Base-by-base conservation (phyloP, 2,797 vertebrate species). In the Enoplosus armatus region DNA sequence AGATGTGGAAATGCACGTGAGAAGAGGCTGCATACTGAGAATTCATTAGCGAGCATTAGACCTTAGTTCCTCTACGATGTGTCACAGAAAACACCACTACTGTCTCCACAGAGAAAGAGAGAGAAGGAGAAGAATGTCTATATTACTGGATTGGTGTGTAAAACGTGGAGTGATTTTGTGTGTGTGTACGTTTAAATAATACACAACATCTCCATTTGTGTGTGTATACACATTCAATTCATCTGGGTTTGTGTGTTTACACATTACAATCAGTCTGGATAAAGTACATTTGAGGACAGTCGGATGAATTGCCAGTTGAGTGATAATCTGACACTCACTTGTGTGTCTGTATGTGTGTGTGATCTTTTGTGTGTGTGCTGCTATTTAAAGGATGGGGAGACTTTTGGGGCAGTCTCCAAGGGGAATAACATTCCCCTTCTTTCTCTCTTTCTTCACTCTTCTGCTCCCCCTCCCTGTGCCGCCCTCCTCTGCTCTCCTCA, bases 401-500 rank as follows among this genome's bases (percentile, higher is more conserved):
- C 71, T 73, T 78, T 72, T 41, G 68, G 56, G 58, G 35, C 33
- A 50, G 66, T 77, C 67, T 89, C 63, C 45, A 73, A 33, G 64
- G 78, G 67, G 87, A 90, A 83, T 92, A 92, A 93, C 84, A 29
- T 54, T 64, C 85, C 85, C 88, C 83, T 79, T 90, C 83, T 87
- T 39, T 88, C 75, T 89, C 64, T 91, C 85, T 84, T 48, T 91
- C 76, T 87, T 82, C 60, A 10, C 84, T 79, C 78, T 83, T 91
- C 85, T 91, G 72, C 82, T 86, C 83, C 89, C 77, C 89, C 82
- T 86, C 85, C 84, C 78, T 73, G 84, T 89, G 94, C 93, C 54
- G 93, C 92, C 87, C 89, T 90, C 79, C 80, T 89, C 92, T 88
- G 87, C 90, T 94, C 93, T 93, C 92, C 89, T 93, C 90, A 87